Evolutionary conservation across 2,113 vertebrate species (phyloP).

Genomic region (Campylomormyrus tamandua): DNA sequence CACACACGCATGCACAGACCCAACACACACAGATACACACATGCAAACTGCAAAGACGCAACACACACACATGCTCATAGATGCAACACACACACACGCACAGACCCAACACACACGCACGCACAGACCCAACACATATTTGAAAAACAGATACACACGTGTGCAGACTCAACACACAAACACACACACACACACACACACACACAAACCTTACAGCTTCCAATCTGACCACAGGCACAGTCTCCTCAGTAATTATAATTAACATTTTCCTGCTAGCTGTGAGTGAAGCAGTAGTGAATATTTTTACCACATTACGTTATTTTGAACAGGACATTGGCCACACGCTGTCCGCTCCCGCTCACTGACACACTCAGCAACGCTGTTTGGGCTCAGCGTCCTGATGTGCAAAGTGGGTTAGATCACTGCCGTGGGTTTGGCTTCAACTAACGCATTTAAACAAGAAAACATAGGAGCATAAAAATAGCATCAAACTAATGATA

Average conservation of each 20-base stretch:
- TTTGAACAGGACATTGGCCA: not conserved
- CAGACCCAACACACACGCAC: not conserved
- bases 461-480: not conserved
- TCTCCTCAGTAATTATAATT: not conserved
- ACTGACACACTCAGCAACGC: not conserved
- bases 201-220: not conserved
- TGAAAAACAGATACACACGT: too few species aligned
- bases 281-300: not conserved
- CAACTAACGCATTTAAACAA: not conserved
- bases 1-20: too few species aligned
- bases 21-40: too few species aligned
- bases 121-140: not conserved
- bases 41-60: too few species aligned
- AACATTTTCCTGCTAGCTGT: not conserved
- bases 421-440: not conserved
- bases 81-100: not conserved
- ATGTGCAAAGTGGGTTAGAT: not conserved
- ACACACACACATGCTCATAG: too few species aligned
- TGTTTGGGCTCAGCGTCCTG: not conserved
- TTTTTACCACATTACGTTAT: slow-evolving; percentile 3
- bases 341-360: not conserved
- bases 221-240: not conserved
- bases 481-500: not conserved
- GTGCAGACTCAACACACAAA: not conserved
- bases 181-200: not conserved